Conservation (phyloP, 23 tunicate genomes). For the Diplosoma virens region DNA sequence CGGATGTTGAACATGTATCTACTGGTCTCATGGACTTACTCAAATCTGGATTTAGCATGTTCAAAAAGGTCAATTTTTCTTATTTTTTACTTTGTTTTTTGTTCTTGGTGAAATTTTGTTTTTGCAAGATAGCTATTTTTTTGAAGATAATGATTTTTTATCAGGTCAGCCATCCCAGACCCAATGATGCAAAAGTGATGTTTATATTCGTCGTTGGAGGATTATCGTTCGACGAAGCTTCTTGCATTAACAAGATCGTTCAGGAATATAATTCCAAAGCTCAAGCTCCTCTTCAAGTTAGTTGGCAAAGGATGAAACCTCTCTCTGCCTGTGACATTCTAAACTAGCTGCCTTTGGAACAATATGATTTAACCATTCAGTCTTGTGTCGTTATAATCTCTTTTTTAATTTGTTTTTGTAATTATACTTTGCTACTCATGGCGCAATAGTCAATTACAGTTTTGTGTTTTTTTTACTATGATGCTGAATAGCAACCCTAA, state of each 20-base stretch:
- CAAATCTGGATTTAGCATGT: conserved; percentile 61
- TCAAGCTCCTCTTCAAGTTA: not conserved
- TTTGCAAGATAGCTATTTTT: not conserved
- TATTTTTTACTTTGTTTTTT: not conserved
- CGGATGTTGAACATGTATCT: conserved; percentile 46
- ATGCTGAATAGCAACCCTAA: too few relatives aligned
- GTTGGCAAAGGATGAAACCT: not conserved
- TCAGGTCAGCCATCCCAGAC: conserved; percentile 51
- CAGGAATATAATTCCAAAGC: not conserved
- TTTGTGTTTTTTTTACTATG: too few relatives aligned
- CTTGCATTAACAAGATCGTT: conserved; percentile 15
- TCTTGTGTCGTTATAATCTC: too few relatives aligned
- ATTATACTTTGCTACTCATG: too few relatives aligned
- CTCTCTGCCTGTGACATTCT: too few relatives aligned
- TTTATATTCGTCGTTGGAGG: conserved; percentile 55
- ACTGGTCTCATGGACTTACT: conserved; percentile 52
- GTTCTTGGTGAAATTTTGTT: not conserved
- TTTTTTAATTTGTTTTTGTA: too few relatives aligned
- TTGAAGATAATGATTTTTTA: not conserved
- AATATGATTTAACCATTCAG: too few relatives aligned
- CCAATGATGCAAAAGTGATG: conserved; percentile 30
- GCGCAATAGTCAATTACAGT: too few relatives aligned
- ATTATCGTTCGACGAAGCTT: conserved; percentile 33
- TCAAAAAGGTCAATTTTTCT: conserved; percentile 18
- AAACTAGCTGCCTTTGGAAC: too few relatives aligned